Evolutionary conservation across 1,140 invertebrate species (phyloP).

Genomic region (Cherax destructor): DNA sequence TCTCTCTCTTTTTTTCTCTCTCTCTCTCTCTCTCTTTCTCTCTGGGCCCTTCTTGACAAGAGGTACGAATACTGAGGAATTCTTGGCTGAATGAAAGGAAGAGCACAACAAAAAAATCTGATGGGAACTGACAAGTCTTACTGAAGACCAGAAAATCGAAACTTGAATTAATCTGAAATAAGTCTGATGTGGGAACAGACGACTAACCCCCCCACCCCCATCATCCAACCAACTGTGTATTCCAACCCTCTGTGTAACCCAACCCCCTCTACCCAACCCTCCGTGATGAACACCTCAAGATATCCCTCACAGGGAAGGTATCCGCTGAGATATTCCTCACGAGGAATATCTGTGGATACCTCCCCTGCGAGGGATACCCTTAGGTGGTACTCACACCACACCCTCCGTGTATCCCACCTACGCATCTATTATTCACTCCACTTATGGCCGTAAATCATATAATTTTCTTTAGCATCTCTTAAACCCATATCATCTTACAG

Average conservation of each 20-base stretch:
- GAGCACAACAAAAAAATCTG: neutral
- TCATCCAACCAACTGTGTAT: neutral
- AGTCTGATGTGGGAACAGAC: slow-evolving; percentile 37
- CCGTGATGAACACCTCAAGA: too few species aligned
- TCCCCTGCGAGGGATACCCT: too few species aligned
- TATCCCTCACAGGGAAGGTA: too few species aligned
- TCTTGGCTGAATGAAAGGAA: neutral
- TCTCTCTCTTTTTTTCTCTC: too few species aligned
- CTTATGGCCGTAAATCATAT: neutral
- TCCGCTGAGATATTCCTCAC: too few species aligned
- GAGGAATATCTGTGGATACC: too few species aligned
- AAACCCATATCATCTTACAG: neutral
- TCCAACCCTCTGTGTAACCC: neutral
- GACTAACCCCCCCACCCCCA: neutral
- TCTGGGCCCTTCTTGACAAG: neutral
- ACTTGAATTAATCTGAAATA: slow-evolving; percentile 62
- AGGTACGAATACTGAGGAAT: neutral
- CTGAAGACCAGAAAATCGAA: slow-evolving; percentile 63
- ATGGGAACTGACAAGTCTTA: slow-evolving; percentile 9
- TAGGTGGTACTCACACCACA: neutral
- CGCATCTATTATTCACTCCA: neutral
- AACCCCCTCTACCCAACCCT: too few species aligned
- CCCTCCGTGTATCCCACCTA: neutral
- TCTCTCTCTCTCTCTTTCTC: too few species aligned
- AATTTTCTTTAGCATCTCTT: neutral